Percentiles rank a stretch among this genome's conserved stretches.
Evolutionary conservation across 2,113 vertebrate genomes (phyloP).

Genomic region (Numenius arquata): DNA sequence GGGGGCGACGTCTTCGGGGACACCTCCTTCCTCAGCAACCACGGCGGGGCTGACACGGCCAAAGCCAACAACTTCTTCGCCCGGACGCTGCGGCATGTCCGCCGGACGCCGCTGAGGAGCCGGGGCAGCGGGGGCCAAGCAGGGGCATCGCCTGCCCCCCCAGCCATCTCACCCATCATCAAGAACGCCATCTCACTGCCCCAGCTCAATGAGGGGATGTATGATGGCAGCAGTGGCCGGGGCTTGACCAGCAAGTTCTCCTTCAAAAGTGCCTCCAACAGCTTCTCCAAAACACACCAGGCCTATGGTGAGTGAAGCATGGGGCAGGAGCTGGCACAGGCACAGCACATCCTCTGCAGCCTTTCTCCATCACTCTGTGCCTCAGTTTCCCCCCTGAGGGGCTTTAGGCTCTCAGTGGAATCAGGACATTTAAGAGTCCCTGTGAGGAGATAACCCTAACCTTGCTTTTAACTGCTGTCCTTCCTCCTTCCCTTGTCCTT

Average conservation of each 20-base stretch:
- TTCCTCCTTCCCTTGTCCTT: not conserved
- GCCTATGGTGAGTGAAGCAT: constrained; percentile 77
- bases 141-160: constrained; percentile 75
- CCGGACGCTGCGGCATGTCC: constrained; percentile 84
- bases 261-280: constrained; percentile 78
- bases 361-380: not conserved
- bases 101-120: constrained; percentile 67
- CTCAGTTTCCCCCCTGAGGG: not conserved
- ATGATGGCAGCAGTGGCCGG: not conserved
- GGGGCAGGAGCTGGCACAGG: not conserved
- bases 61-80: constrained; percentile 82
- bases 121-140: constrained; percentile 67
- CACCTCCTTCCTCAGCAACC: constrained; percentile 96
- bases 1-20: constrained; percentile 94
- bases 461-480: not conserved
- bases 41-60: constrained; percentile 69
- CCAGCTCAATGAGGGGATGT: constrained; percentile 80
- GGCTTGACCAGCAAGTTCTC: constrained; percentile 68
- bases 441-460: not conserved
- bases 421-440: not conserved
- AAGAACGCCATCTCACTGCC: constrained; percentile 94
- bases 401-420: not conserved
- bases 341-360: not conserved
- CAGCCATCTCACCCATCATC: constrained; percentile 90
- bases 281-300: constrained; percentile 76